These are phyloP conservation scores for Alca torda DNA, from an alignment of 2,797 vertebrate species.

Conservation along the genomic window DNA sequence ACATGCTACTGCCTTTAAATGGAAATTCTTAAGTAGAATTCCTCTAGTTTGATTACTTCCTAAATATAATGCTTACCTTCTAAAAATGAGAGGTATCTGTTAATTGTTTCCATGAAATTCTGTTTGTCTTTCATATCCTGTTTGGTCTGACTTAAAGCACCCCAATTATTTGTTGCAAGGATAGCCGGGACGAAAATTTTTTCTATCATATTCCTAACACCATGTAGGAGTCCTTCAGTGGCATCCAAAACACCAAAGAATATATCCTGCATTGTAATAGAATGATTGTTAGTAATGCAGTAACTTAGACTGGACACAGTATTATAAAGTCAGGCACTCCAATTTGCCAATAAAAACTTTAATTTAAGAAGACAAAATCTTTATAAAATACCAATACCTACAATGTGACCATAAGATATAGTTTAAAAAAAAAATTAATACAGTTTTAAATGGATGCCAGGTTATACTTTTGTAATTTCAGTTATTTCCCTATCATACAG, in stretches of 20 bases:
- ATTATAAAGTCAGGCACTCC: background rate
- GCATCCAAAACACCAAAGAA: slow-evolving; percentile 81
- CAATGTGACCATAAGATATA: background rate
- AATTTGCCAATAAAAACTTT: background rate
- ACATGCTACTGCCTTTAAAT: background rate
- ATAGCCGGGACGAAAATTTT: slow-evolving; percentile 77
- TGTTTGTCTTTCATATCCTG: slow-evolving; percentile 75
- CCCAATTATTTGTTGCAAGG: slow-evolving; percentile 78
- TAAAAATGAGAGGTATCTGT: slow-evolving; percentile 77
- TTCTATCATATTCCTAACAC: slow-evolving; percentile 69
- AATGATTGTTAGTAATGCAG: background rate
- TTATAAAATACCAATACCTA: background rate
- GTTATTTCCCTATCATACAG: background rate
- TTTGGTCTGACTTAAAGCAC: slow-evolving; percentile 76
- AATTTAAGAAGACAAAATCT: background rate
- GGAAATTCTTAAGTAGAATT: background rate
- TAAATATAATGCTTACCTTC: slow-evolving; percentile 74
- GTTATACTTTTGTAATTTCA: background rate
- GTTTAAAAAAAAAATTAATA: background rate
- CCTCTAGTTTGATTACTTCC: background rate
- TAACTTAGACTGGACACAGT: background rate
- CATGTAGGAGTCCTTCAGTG: slow-evolving; percentile 77
- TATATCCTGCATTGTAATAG: slow-evolving; percentile 73
- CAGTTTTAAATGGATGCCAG: background rate
- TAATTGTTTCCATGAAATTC: slow-evolving; percentile 77